Conservation (phyloP, 1,140 invertebrate species). For the Macrobrachium rosenbergii region DNA sequence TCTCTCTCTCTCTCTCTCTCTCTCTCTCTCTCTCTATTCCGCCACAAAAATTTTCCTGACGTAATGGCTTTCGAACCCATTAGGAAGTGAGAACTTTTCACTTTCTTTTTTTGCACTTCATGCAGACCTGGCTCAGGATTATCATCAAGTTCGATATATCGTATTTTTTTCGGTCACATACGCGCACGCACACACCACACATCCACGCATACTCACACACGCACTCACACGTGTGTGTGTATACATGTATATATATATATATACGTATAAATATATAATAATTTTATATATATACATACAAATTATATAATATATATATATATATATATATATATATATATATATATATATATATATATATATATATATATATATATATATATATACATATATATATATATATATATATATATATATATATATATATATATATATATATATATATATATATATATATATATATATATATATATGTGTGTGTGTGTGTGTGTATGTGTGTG, state of each 20-base stretch:
- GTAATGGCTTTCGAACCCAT: too few relatives aligned
- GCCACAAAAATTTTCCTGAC: too few relatives aligned
- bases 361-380: slow-evolving; percentile 9
- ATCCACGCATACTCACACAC: not conserved
- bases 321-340: slow-evolving; percentile 11
- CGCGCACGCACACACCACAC: not conserved
- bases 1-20: not conserved
- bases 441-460: slow-evolving; percentile 9
- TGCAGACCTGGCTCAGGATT: too few relatives aligned
- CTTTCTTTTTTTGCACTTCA: too few relatives aligned
- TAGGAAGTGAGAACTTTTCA: too few relatives aligned
- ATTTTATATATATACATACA: slow-evolving; percentile 12
- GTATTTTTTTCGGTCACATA: too few relatives aligned
- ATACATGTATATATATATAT: slow-evolving; percentile 10
- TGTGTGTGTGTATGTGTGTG: not conserved
- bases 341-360: slow-evolving; percentile 11
- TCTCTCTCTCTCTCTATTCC: not conserved
- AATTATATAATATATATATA: slow-evolving; percentile 9
- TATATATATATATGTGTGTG: slow-evolving; percentile 11
- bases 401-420: slow-evolving; percentile 11
- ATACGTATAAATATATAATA: not conserved
- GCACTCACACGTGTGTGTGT: not conserved
- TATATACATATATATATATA: slow-evolving; percentile 5
- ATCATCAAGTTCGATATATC: too few relatives aligned
- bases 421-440: slow-evolving; percentile 11